Percentiles rank a stretch among this genome's conserved stretches.
These are phyloP conservation scores for Drosophila littoralis DNA, from an alignment of 1,140 invertebrate genomes.

Conservation along the genomic window DNA sequence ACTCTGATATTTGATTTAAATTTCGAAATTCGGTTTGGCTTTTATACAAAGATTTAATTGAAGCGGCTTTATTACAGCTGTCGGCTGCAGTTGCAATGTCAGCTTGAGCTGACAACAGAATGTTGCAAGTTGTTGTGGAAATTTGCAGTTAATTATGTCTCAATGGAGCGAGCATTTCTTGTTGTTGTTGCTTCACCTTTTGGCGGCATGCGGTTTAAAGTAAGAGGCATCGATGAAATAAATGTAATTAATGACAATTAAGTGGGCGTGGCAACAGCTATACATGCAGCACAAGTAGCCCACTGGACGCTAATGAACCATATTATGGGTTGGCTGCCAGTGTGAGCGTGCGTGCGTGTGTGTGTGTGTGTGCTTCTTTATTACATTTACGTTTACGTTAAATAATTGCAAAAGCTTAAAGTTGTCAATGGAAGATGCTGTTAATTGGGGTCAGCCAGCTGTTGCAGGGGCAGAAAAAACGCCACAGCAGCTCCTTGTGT, in stretches of 20 bases:
- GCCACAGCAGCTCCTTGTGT: background rate
- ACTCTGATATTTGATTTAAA: constrained; percentile 11
- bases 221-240: constrained; percentile 57
- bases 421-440: constrained; percentile 34
- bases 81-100: constrained; percentile 24
- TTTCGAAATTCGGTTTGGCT: constrained; percentile 17
- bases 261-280: constrained; percentile 48
- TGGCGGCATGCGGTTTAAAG: constrained; percentile 37
- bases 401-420: constrained; percentile 54
- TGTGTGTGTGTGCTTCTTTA: constrained; percentile 45
- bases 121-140: constrained; percentile 48
- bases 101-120: constrained; percentile 1
- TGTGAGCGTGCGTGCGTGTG: constrained; percentile 6
- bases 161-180: constrained; percentile 17
- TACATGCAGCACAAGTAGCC: constrained; percentile 14
- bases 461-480: constrained; percentile 8
- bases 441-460: constrained; percentile 40
- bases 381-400: constrained; percentile 38
- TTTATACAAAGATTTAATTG: too few relatives aligned
- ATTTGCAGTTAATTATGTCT: constrained; percentile 67
- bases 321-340: constrained; percentile 35
- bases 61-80: constrained; percentile 8
- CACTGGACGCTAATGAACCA: constrained; percentile 65
- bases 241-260: constrained; percentile 60
- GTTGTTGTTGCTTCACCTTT: constrained; percentile 20